phyloP scores from a whole-genome alignment of 2,113 vertebrate species.

The Oreochromis spilurus region DNA sequence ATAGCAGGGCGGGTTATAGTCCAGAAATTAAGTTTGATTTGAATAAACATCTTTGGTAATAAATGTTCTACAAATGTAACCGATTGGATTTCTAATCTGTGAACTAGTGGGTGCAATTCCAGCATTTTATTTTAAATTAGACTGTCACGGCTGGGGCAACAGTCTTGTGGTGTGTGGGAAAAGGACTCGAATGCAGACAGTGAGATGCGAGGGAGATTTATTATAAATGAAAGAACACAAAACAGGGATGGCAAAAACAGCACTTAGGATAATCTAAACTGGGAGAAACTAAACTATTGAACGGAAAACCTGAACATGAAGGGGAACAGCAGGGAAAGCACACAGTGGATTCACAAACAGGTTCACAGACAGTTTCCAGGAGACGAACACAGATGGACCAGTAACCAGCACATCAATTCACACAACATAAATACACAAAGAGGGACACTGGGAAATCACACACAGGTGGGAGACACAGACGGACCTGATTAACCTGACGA shows the following conservation, averaged over 20 bases:
- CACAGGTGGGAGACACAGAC: not conserved
- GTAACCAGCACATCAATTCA: not conserved
- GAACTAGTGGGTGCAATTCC: not conserved
- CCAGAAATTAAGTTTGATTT: not conserved
- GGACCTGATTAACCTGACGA: not conserved
- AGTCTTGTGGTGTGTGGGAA: not conserved
- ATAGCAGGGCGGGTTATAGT: not conserved
- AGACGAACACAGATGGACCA: accelerated
- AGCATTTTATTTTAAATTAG: accelerated
- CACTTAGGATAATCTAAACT: not conserved
- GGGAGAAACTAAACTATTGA: not conserved
- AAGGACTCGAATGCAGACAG: not conserved
- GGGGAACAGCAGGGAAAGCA: accelerated
- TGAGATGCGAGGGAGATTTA: not conserved
- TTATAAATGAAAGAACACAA: not conserved
- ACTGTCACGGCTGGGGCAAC: not conserved
- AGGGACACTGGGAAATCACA: not conserved
- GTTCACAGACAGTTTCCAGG: accelerated
- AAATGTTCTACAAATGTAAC: not conserved
- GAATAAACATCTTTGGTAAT: not conserved
- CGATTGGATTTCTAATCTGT: accelerated
- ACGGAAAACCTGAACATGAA: accelerated
- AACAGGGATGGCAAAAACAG: not conserved
- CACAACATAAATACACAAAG: not conserved
- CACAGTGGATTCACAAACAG: not conserved